Evolutionary conservation across 2,888 invertebrate genomes (phyloP).

Genomic region (Pandemis corylana): DNA sequence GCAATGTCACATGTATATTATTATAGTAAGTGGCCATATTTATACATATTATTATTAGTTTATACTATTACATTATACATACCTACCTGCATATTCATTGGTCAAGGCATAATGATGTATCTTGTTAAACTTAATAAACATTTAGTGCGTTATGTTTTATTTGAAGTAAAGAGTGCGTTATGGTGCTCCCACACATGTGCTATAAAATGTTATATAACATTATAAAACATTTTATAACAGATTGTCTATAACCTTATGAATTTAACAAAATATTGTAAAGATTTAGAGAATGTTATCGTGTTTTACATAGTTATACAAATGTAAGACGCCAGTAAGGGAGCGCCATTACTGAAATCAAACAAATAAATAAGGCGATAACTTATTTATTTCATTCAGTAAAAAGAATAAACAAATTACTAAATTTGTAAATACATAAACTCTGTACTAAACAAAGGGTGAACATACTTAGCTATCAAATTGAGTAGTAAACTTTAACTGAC

Average conservation of each 20-base stretch:
- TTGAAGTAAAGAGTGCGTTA: not conserved
- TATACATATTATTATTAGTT: not conserved
- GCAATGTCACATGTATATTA: not conserved
- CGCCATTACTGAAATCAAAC: too few relatives aligned
- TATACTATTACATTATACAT: not conserved
- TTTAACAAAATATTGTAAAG: too few relatives aligned
- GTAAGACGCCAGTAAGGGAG: too few relatives aligned
- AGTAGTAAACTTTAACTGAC: not conserved
- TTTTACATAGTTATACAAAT: too few relatives aligned
- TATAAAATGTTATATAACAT: too few relatives aligned
- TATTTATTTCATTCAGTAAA: too few relatives aligned
- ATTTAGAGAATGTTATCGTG: too few relatives aligned
- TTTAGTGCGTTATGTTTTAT: not conserved
- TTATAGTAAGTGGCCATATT: slow-evolving; percentile 1
- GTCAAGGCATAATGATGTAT: slow-evolving; percentile 5
- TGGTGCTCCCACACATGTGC: not conserved
- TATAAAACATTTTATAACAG: too few relatives aligned
- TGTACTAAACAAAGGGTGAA: too few relatives aligned
- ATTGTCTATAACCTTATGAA: too few relatives aligned
- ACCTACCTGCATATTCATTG: slow-evolving; percentile 21
- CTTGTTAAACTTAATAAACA: not conserved
- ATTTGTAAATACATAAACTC: too few relatives aligned
- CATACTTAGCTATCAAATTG: not conserved
- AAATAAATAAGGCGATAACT: too few relatives aligned
- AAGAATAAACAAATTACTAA: not conserved